These are phyloP conservation scores for Hippoglossus hippoglossus DNA, from an alignment of 2,797 vertebrate species.

Conservation along the genomic window DNA sequence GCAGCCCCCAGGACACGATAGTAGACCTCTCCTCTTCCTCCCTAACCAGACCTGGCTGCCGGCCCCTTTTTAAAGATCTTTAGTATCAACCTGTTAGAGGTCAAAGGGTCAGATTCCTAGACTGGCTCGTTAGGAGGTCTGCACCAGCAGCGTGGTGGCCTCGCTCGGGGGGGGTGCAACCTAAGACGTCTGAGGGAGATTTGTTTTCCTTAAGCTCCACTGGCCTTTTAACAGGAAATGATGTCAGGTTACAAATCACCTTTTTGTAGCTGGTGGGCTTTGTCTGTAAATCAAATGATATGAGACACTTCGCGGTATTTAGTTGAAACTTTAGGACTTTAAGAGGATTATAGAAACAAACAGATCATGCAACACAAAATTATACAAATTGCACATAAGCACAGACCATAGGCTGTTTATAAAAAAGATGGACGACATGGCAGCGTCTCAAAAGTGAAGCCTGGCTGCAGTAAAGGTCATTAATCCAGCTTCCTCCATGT, in stretches of 20 bases:
- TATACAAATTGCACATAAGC: no score
- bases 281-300: background rate
- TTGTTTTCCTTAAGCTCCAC: constrained; percentile 10
- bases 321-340: background rate
- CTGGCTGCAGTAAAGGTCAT: no score
- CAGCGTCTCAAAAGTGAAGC: no score
- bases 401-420: no score
- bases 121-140: constrained; percentile 12
- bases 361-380: background rate
- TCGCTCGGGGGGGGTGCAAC: constrained; percentile 64
- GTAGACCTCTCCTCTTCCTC: background rate
- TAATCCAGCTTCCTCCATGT: no score
- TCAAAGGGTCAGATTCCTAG: constrained; percentile 57
- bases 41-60: constrained; percentile 19
- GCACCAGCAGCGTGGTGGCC: constrained; percentile 44
- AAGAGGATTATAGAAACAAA: background rate
- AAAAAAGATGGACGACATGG: no score
- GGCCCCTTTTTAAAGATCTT: constrained; percentile 25
- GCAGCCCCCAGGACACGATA: no score
- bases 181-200: constrained; percentile 35
- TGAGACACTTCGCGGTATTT: background rate
- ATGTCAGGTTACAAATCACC: background rate
- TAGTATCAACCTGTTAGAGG: constrained; percentile 39
- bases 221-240: constrained; percentile 20
- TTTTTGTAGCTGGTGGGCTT: background rate